These are phyloP conservation scores for Platycnemis pennipes DNA, from an alignment of 2,888 invertebrate genomes.

Conservation along the genomic window DNA sequence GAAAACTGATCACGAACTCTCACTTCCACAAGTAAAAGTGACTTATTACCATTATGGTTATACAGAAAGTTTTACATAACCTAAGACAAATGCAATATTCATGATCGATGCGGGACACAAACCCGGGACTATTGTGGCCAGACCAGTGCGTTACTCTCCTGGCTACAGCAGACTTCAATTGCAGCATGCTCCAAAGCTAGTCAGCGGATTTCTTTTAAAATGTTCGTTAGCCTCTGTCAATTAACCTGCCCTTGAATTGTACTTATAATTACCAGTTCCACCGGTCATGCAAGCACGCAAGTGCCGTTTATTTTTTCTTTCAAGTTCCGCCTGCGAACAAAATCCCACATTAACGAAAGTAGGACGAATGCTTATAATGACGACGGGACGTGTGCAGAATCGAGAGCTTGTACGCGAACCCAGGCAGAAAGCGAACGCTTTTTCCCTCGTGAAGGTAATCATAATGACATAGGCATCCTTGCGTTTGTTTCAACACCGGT, in stretches of 20 bases:
- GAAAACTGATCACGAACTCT: too few relatives aligned
- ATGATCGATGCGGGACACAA: too few relatives aligned
- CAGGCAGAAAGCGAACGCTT: background rate
- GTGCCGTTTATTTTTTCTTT: background rate
- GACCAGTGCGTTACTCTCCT: too few relatives aligned
- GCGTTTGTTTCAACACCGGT: background rate
- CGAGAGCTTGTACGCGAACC: background rate
- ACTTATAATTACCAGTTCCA: background rate
- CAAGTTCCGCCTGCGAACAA: background rate
- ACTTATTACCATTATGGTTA: too few relatives aligned
- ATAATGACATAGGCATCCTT: background rate
- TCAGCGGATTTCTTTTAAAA: background rate
- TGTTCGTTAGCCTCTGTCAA: background rate
- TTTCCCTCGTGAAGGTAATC: background rate
- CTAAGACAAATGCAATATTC: too few relatives aligned
- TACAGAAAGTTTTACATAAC: too few relatives aligned
- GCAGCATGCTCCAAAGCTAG: background rate
- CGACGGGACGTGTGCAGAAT: background rate
- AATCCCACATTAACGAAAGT: background rate
- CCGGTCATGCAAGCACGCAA: background rate
- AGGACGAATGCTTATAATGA: background rate
- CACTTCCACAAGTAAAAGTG: too few relatives aligned
- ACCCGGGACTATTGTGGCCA: too few relatives aligned
- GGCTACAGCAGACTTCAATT: too few relatives aligned
- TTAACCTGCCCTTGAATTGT: background rate